Percentiles rank a stretch among this genome's conserved stretches.
Evolutionary conservation across 2,113 vertebrate genomes (phyloP).

Genomic region (Cathartes aura): DNA sequence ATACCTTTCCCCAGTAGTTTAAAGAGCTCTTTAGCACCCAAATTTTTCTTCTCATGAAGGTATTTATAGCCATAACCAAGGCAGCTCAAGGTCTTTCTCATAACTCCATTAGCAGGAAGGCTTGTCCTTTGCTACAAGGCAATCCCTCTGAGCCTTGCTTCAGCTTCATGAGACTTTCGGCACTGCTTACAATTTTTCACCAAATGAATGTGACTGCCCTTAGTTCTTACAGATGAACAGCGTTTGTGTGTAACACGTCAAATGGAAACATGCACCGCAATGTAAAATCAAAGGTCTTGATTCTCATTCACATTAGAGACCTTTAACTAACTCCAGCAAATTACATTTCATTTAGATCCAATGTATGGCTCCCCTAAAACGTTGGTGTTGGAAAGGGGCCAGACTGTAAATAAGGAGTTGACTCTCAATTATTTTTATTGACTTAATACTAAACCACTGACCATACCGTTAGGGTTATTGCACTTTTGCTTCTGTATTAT

Average conservation of each 20-base stretch:
- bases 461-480: background rate
- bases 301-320: background rate
- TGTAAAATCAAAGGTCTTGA: background rate
- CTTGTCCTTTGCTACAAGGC: background rate
- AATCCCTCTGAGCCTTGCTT: background rate
- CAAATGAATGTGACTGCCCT: background rate
- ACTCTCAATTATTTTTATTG: slow-evolving; percentile 33
- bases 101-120: background rate
- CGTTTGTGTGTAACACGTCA: background rate
- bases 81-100: background rate
- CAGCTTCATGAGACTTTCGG: background rate
- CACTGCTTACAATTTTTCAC: background rate
- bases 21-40: background rate
- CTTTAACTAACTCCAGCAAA: slow-evolving; percentile 21
- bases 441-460: background rate
- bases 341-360: background rate
- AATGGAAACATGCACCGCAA: background rate
- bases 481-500: background rate
- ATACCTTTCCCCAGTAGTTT: background rate
- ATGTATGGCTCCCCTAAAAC: background rate
- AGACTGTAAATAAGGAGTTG: background rate
- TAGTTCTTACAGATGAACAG: background rate
- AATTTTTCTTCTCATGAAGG: background rate
- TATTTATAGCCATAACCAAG: background rate
- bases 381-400: background rate